Evolutionary conservation across 2,797 vertebrate genomes (phyloP).

Genomic region (Myotis vivesi): DNA sequence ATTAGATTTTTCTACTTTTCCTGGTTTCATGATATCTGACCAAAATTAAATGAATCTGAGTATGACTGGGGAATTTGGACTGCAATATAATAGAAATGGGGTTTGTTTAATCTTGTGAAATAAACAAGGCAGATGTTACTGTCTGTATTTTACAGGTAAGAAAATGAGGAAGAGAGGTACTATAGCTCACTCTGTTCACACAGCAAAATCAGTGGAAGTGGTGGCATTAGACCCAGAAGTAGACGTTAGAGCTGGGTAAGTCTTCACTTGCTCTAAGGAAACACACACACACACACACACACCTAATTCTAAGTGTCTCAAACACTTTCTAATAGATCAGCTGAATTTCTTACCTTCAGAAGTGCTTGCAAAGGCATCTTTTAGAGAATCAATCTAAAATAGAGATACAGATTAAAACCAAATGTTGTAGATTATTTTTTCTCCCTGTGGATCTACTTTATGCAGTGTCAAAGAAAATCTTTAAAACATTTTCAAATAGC

Average conservation of each 20-base stretch:
- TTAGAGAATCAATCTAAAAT: slow-evolving; percentile 81
- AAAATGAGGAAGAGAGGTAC: not conserved
- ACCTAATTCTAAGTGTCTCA: not conserved
- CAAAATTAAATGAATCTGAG: not conserved
- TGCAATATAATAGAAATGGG: not conserved
- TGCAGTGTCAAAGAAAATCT: slow-evolving; percentile 31
- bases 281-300: not conserved
- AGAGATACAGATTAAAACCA: slow-evolving; percentile 59
- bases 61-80: not conserved
- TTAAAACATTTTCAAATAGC: not conserved
- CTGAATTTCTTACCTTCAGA: slow-evolving; percentile 82
- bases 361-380: slow-evolving; percentile 78
- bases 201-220: not conserved
- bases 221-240: not conserved
- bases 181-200: not conserved
- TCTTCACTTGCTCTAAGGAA: not conserved
- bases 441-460: not conserved
- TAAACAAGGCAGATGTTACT: not conserved
- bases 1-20: not conserved
- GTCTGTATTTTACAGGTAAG: not conserved
- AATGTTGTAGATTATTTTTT: slow-evolving; percentile 22
- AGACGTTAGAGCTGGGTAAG: not conserved
- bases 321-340: slow-evolving; percentile 16
- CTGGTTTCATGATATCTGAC: not conserved
- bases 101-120: not conserved